A percentile compares a stretch with the other conserved stretches of the same genome.
Evolutionary conservation across 2,888 invertebrate species (phyloP).

Genomic region (Unio pictorum): DNA sequence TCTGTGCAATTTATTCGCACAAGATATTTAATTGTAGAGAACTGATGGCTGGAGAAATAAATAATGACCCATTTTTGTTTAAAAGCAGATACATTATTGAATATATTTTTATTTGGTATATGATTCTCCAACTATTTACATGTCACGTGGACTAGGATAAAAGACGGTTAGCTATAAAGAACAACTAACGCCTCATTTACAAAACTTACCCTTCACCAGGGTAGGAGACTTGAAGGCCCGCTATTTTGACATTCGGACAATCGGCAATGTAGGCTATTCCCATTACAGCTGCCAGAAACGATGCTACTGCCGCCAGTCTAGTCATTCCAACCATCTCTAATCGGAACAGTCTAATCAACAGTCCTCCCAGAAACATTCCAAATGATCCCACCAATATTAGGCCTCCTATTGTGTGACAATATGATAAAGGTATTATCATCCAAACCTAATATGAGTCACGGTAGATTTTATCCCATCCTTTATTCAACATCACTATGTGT

Average conservation of each 20-base stretch:
- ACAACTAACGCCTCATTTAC: too few relatives aligned
- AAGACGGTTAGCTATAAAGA: too few relatives aligned
- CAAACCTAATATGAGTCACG: neutral
- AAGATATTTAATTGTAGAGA: too few relatives aligned
- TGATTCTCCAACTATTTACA: too few relatives aligned
- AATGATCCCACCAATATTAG: slow-evolving; percentile 43
- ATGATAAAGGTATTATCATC: neutral
- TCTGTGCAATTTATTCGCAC: too few relatives aligned
- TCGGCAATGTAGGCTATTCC: slow-evolving; percentile 41
- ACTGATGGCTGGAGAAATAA: too few relatives aligned
- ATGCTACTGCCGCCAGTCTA: slow-evolving; percentile 22
- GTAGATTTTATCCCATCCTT: too few relatives aligned
- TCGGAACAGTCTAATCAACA: slow-evolving; percentile 37
- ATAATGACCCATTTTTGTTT: too few relatives aligned
- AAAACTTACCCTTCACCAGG: slow-evolving; percentile 25
- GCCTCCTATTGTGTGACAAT: slow-evolving; percentile 28
- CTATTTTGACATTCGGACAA: slow-evolving; percentile 43
- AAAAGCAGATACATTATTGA: too few relatives aligned
- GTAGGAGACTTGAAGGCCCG: slow-evolving; percentile 37
- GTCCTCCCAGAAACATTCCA: slow-evolving; percentile 51
- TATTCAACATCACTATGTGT: too few relatives aligned
- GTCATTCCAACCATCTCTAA: slow-evolving; percentile 46
- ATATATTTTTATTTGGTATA: too few relatives aligned
- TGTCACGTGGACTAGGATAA: too few relatives aligned
- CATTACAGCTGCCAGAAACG: slow-evolving; percentile 27